A percentile compares a stretch with the other conserved stretches of the same genome.
Conservation (phyloP, 2,888 invertebrate genomes). For the Hirtodrosophila duncani region DNA sequence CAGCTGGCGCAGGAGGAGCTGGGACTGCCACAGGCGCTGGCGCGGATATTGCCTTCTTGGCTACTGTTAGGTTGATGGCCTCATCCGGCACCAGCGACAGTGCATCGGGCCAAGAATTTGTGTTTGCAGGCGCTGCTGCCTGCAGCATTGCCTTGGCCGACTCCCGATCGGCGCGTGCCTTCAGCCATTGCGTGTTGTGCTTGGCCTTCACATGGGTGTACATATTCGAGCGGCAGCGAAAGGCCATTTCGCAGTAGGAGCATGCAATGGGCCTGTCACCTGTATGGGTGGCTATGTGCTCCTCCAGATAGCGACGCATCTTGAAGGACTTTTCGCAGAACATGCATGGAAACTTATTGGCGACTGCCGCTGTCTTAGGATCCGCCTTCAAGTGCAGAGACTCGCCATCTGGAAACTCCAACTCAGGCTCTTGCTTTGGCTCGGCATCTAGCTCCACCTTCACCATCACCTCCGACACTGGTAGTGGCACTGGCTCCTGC, state of each 20-base stretch:
- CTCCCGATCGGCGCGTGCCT: constrained; percentile 60
- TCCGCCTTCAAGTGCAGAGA: constrained; percentile 41
- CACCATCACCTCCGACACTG: constrained; percentile 9
- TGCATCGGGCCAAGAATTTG: no score
- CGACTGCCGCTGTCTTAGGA: constrained; percentile 21
- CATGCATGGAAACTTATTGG: constrained; percentile 56
- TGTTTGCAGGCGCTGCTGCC: no score
- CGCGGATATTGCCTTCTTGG: no score
- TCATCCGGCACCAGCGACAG: constrained; percentile 21
- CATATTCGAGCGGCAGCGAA: constrained; percentile 66
- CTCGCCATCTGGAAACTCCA: no score
- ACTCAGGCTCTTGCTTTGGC: no score
- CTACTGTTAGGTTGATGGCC: constrained; percentile 50
- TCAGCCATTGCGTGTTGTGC: constrained; percentile 55
- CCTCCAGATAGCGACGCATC: constrained; percentile 63
- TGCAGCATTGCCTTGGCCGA: constrained; percentile 54
- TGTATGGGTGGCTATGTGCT: constrained; percentile 60
- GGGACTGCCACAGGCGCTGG: no score
- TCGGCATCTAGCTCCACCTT: constrained; percentile 18
- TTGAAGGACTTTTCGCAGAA: constrained; percentile 69
- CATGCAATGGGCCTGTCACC: constrained; percentile 59
- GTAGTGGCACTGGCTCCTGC: constrained; percentile 21
- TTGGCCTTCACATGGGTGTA: constrained; percentile 61
- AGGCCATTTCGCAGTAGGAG: constrained; percentile 58
- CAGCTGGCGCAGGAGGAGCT: constrained; percentile 16